Conservation (phyloP, 2,888 invertebrate species). For the Rapana venosa region DNA sequence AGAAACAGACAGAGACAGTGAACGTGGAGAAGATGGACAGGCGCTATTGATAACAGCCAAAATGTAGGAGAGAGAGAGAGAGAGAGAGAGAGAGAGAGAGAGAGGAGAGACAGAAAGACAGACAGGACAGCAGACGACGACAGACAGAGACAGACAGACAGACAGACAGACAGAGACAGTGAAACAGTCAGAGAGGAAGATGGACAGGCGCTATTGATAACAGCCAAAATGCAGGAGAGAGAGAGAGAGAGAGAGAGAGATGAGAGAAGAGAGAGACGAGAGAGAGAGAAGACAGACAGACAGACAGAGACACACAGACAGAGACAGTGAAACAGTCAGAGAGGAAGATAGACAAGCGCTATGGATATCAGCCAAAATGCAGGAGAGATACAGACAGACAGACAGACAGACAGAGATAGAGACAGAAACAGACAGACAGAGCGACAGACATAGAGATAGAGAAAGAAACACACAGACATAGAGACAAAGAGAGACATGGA, state of each 20-base stretch:
- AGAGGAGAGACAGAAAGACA: background rate
- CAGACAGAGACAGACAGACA: no score
- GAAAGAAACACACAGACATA: no score
- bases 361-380: background rate
- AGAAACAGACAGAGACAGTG: background rate
- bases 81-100: constrained; percentile 10
- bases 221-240: no score
- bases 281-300: background rate
- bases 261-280: background rate
- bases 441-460: background rate
- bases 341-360: no score
- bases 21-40: background rate
- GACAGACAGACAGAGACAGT: background rate
- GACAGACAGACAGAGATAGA: background rate
- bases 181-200: background rate
- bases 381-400: constrained; percentile 7
- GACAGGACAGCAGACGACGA: no score
- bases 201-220: no score
- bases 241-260: background rate
- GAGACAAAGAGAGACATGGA: no score
- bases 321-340: background rate
- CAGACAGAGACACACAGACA: background rate
- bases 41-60: no score
- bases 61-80: background rate
- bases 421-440: background rate